These are phyloP conservation scores for Agonopterix arenella DNA, from an alignment of 2,888 invertebrate species.

Conservation along the genomic window DNA sequence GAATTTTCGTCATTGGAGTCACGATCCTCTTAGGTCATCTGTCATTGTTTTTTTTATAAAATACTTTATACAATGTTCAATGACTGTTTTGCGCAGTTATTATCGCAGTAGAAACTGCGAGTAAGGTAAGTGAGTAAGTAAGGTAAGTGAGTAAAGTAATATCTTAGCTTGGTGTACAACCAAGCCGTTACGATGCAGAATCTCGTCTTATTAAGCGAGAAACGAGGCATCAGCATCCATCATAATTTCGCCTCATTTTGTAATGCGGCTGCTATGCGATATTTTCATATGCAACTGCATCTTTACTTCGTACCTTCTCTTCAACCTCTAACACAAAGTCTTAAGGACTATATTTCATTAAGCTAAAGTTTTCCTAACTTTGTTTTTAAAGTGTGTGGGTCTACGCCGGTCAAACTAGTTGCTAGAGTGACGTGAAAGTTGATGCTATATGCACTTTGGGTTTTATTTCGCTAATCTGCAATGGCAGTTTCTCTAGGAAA, in stretches of 20 bases:
- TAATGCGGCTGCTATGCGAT: slow-evolving; percentile 57
- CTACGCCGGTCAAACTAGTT: slow-evolving; percentile 44
- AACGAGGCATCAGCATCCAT: slow-evolving; percentile 71
- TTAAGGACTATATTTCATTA: background rate
- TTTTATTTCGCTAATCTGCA: slow-evolving; percentile 45
- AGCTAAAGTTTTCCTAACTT: slow-evolving; percentile 12
- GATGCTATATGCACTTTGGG: slow-evolving; percentile 31
- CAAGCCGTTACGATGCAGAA: slow-evolving; percentile 18
- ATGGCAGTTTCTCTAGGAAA: slow-evolving; percentile 32
- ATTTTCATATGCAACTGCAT: slow-evolving; percentile 53
- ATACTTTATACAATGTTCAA: too few relatives aligned
- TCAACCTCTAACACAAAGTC: background rate
- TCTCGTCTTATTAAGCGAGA: slow-evolving; percentile 65
- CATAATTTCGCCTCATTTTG: slow-evolving; percentile 73
- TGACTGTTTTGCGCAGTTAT: too few relatives aligned
- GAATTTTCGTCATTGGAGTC: too few relatives aligned
- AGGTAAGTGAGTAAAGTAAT: too few relatives aligned
- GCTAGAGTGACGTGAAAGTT: slow-evolving; percentile 41
- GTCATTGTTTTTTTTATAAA: too few relatives aligned
- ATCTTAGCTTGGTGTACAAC: background rate
- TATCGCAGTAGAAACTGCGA: too few relatives aligned
- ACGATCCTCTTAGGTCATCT: too few relatives aligned
- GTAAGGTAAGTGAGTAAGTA: too few relatives aligned
- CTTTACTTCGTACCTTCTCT: slow-evolving; percentile 17
- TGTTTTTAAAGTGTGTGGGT: slow-evolving; percentile 37